phyloP scores from a whole-genome alignment of 2,113 vertebrate genomes.

The Platanista minor region DNA sequence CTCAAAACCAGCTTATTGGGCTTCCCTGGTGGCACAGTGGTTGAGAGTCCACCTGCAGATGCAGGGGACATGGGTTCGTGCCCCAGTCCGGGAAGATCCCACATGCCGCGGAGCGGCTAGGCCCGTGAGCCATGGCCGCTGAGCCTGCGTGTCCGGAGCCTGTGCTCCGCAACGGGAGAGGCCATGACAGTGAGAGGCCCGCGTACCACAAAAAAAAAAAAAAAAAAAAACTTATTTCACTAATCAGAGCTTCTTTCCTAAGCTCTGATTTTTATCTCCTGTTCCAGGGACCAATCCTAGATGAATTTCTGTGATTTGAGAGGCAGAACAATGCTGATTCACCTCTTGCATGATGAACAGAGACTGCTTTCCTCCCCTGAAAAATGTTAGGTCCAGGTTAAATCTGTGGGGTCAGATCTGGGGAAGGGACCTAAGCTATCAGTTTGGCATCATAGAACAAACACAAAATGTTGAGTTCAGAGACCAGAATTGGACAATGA shows the following conservation, averaged over 20 bases:
- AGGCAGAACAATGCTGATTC: neutral
- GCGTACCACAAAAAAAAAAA: no score
- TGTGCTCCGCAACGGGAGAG: no score
- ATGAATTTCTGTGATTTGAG: conserved; percentile 1
- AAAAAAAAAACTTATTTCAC: neutral
- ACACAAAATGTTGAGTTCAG: neutral
- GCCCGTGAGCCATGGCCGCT: no score
- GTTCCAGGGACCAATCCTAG: neutral
- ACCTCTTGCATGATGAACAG: neutral
- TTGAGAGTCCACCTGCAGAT: no score
- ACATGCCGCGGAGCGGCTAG: no score
- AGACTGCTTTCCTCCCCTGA: neutral
- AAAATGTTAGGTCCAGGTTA: neutral
- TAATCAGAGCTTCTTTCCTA: neutral
- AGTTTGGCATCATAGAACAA: neutral
- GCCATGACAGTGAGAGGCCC: no score
- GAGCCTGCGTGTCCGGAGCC: no score
- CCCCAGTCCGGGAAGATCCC: no score
- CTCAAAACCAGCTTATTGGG: neutral
- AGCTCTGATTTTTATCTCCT: neutral
- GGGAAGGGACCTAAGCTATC: neutral
- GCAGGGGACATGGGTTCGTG: no score
- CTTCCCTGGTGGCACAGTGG: no score
- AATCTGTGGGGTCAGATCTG: neutral
- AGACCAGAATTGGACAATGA: neutral